A percentile compares a stretch with the other conserved stretches of the same genome.
phyloP scores from a whole-genome alignment of 2,113 vertebrate genomes.

The Todiramphus saurophagus region DNA sequence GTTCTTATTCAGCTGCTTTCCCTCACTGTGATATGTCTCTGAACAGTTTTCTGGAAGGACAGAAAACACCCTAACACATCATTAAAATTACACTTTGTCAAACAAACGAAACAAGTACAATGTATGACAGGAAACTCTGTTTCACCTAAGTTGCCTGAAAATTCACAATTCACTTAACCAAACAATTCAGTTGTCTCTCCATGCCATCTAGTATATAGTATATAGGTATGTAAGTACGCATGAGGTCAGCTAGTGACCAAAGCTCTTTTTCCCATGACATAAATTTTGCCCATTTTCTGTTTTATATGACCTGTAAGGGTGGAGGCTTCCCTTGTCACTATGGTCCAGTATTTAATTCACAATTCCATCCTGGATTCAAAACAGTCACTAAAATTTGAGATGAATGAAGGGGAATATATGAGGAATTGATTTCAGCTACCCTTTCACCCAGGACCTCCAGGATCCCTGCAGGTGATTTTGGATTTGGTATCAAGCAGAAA shows the following conservation, averaged over 20 bases:
- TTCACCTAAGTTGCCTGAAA: background rate
- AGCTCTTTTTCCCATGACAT: background rate
- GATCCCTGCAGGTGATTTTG: background rate
- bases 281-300: background rate
- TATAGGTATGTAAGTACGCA: rapidly evolving
- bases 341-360: background rate
- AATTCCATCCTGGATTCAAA: background rate
- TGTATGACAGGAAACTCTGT: background rate
- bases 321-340: background rate
- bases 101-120: background rate
- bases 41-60: background rate
- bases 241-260: background rate
- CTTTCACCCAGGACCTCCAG: background rate
- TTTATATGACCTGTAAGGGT: background rate
- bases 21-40: background rate
- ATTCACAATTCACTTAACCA: background rate
- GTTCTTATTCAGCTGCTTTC: background rate
- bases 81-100: background rate
- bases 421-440: background rate
- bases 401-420: background rate
- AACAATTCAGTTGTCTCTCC: background rate
- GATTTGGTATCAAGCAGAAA: background rate
- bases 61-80: background rate
- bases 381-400: background rate
- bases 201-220: background rate